phyloP scores from a whole-genome alignment of 1,140 invertebrate species.

The Drosophila sucinea region DNA sequence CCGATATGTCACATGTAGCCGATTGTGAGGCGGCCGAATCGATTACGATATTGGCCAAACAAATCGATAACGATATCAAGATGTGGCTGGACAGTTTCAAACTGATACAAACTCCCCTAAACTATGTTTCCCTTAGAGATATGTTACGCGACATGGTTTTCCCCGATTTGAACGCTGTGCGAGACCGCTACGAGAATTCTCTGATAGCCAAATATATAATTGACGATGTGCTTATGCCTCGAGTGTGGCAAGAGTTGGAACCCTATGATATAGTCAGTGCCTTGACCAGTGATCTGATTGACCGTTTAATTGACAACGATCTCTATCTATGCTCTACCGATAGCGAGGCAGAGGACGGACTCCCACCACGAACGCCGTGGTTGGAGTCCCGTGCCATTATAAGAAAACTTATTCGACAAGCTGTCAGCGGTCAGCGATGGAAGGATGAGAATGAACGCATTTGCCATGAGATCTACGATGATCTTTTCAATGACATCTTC shows the following conservation, averaged over 20 bases:
- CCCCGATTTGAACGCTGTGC: slow-evolving; percentile 37
- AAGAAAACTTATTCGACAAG: slow-evolving; percentile 62
- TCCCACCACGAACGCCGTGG: slow-evolving; percentile 2
- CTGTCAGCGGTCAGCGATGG: slow-evolving; percentile 72
- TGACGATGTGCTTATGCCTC: slow-evolving; percentile 61
- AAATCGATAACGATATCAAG: slow-evolving; percentile 84
- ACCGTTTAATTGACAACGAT: slow-evolving; percentile 72
- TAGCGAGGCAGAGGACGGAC: slow-evolving; percentile 46
- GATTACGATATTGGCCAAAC: slow-evolving; percentile 84
- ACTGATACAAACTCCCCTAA: slow-evolving; percentile 70
- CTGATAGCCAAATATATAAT: slow-evolving; percentile 54
- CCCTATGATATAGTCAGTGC: slow-evolving; percentile 49
- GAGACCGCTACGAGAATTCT: slow-evolving; percentile 42
- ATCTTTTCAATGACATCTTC: slow-evolving; percentile 59
- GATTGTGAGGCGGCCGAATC: slow-evolving; percentile 85
- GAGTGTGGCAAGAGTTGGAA: slow-evolving; percentile 50
- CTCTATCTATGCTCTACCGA: slow-evolving; percentile 64
- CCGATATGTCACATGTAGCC: slow-evolving; percentile 85
- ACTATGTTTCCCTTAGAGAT: slow-evolving; percentile 74
- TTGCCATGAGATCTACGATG: slow-evolving; percentile 43
- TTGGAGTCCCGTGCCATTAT: slow-evolving; percentile 58
- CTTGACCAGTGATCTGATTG: slow-evolving; percentile 55
- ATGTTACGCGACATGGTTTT: slow-evolving; percentile 46
- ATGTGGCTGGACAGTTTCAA: slow-evolving; percentile 83
- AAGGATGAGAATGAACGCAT: slow-evolving; percentile 53